These are phyloP conservation scores for Eucera pruinosa DNA, from an alignment of 2,888 invertebrate species.

Conservation along the genomic window DNA sequence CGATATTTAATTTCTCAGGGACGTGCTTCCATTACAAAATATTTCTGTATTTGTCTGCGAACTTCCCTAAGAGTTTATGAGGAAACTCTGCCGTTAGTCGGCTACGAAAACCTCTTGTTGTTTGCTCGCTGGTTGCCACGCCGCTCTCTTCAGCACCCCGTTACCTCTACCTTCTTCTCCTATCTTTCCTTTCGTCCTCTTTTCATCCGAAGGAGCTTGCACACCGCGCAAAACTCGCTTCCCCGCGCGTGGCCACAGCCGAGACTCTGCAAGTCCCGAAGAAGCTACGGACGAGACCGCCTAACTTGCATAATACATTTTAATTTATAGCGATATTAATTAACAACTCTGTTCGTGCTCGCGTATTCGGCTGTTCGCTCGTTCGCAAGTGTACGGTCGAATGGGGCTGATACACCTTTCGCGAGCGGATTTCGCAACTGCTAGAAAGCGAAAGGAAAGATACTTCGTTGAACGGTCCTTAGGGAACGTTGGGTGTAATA, in stretches of 20 bases:
- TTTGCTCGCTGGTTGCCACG: slow-evolving; percentile 72
- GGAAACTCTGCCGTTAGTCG: slow-evolving; percentile 77
- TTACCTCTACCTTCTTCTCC: slow-evolving; percentile 43
- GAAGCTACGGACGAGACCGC: slow-evolving; percentile 70
- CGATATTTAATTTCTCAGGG: slow-evolving; percentile 81
- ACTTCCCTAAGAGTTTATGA: slow-evolving; percentile 82
- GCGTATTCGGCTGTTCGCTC: slow-evolving; percentile 30
- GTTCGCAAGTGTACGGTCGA: neutral
- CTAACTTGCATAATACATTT: slow-evolving; percentile 76
- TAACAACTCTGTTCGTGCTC: slow-evolving; percentile 56
- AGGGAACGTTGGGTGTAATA: too few species aligned
- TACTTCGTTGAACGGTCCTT: neutral
- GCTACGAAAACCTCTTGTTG: slow-evolving; percentile 71
- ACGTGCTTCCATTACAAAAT: slow-evolving; percentile 82
- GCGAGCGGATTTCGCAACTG: neutral
- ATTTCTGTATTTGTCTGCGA: slow-evolving; percentile 82
- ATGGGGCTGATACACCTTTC: neutral
- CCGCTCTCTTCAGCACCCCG: slow-evolving; percentile 63
- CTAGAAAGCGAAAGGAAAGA: neutral
- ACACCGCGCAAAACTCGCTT: slow-evolving; percentile 61
- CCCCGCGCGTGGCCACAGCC: slow-evolving; percentile 65
- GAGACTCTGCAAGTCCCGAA: slow-evolving; percentile 64
- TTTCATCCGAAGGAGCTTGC: slow-evolving; percentile 31
- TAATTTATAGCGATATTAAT: slow-evolving; percentile 76
- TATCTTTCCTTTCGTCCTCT: neutral